A percentile compares a stretch with the other conserved stretches of the same genome.
phyloP scores from a whole-genome alignment of 2,797 vertebrate species.

The Pterois miles region DNA sequence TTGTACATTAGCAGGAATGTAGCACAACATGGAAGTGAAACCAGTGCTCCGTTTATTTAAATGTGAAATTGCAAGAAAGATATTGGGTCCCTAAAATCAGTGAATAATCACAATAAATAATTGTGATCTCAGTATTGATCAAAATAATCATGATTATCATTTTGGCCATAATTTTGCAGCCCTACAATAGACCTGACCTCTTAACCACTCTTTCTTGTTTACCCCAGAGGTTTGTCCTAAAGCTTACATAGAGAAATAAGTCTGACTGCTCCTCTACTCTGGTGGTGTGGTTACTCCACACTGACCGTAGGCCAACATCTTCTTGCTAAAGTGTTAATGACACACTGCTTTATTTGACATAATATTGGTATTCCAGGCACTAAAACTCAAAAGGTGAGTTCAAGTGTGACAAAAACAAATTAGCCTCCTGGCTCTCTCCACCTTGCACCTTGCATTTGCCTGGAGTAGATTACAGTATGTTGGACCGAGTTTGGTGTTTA shows the following conservation, averaged over 20 bases:
- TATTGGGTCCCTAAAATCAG: too few relatives aligned
- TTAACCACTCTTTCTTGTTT: slow-evolving; percentile 12
- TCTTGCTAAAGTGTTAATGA: slow-evolving; percentile 13
- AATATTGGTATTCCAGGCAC: slow-evolving; percentile 17
- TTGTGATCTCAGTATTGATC: too few relatives aligned
- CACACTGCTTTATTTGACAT: slow-evolving; percentile 14
- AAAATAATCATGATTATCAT: too few relatives aligned
- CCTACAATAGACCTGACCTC: background rate
- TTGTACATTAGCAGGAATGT: too few relatives aligned
- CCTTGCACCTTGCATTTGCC: slow-evolving; percentile 24
- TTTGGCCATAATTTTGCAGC: background rate
- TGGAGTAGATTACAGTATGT: slow-evolving; percentile 20
- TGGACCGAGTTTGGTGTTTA: slow-evolving; percentile 23
- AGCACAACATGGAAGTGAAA: too few relatives aligned
- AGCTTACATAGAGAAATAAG: background rate
- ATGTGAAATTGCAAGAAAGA: too few relatives aligned
- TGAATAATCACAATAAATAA: too few relatives aligned
- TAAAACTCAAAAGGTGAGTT: slow-evolving; percentile 20
- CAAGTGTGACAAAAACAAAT: slow-evolving; percentile 51
- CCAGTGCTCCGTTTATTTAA: too few relatives aligned
- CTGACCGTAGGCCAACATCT: background rate
- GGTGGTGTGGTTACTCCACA: slow-evolving; percentile 17
- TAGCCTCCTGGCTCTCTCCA: slow-evolving; percentile 10
- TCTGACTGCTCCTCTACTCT: slow-evolving; percentile 2
- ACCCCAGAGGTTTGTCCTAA: background rate